These are phyloP conservation scores for Drosophila tristis DNA, from an alignment of 1,140 invertebrate species.

Conservation along the genomic window DNA sequence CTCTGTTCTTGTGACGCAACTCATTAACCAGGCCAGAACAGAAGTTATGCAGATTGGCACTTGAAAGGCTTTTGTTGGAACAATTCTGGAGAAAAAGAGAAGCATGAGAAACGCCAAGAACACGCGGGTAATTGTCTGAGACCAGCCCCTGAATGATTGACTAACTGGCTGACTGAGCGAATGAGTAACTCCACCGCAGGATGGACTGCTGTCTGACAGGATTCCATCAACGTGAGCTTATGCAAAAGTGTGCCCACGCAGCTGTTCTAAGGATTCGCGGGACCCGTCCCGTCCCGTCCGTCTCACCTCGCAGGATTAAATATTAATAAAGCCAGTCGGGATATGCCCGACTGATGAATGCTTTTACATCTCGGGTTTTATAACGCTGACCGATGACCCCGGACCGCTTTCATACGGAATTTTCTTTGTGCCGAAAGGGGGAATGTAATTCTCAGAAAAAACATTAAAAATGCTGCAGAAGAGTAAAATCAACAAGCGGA, in stretches of 20 bases:
- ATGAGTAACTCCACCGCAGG: conserved; percentile 7
- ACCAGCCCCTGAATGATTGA: background rate
- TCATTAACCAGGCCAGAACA: conserved; percentile 19
- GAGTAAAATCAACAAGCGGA: too few species aligned
- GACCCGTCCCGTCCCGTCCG: background rate
- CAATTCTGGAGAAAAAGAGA: too few species aligned
- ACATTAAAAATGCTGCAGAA: too few species aligned
- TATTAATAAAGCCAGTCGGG: conserved; percentile 27
- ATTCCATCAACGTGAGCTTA: conserved; percentile 48
- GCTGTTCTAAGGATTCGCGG: conserved; percentile 34
- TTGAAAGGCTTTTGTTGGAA: conserved; percentile 8
- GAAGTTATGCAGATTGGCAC: conserved; percentile 35
- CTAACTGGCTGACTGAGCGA: background rate
- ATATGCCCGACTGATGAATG: conserved; percentile 6
- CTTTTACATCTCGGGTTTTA: conserved; percentile 5
- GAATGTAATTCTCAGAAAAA: too few species aligned
- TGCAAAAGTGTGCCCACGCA: conserved; percentile 35
- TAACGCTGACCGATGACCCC: conserved; percentile 15
- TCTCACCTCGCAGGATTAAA: conserved; percentile 26
- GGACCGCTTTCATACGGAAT: background rate
- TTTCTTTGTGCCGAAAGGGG: too few species aligned
- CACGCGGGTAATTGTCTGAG: conserved; percentile 42
- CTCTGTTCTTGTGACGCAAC: conserved; percentile 29
- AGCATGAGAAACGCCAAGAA: background rate
- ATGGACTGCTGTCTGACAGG: conserved; percentile 17